These are phyloP conservation scores for Lasioglossum albipes DNA, from an alignment of 1,140 invertebrate genomes.

Conservation along the genomic window DNA sequence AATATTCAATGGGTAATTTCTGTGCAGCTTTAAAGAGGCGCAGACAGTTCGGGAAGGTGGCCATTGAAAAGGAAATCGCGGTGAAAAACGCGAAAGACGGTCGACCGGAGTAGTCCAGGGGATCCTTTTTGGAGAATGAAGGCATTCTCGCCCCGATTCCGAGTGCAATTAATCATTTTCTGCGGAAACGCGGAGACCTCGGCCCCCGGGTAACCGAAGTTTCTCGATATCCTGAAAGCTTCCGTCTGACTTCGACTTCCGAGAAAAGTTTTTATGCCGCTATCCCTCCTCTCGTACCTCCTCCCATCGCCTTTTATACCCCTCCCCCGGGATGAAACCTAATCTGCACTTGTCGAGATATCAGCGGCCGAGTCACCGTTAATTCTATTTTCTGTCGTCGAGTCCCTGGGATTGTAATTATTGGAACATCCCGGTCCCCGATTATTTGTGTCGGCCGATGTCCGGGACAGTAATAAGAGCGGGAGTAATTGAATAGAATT, in stretches of 20 bases:
- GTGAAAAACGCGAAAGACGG: slow-evolving; percentile 31
- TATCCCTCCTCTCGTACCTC: background rate
- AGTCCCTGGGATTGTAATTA: slow-evolving; percentile 40
- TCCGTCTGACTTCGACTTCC: slow-evolving; percentile 61
- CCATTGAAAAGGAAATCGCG: slow-evolving; percentile 29
- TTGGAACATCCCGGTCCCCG: slow-evolving; percentile 18
- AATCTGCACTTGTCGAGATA: slow-evolving; percentile 45
- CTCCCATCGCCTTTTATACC: slow-evolving; percentile 30
- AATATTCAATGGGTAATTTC: slow-evolving; percentile 30
- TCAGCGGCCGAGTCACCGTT: slow-evolving; percentile 25
- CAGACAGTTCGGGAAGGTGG: background rate
- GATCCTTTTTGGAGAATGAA: slow-evolving; percentile 41
- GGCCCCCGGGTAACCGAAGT: slow-evolving; percentile 44
- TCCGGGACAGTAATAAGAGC: background rate
- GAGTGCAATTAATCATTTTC: slow-evolving; percentile 67
- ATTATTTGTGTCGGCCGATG: slow-evolving; percentile 11
- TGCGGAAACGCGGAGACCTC: slow-evolving; percentile 53
- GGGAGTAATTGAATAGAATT: slow-evolving; percentile 38
- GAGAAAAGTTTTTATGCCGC: slow-evolving; percentile 56
- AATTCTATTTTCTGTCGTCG: slow-evolving; percentile 40
- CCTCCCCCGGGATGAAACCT: slow-evolving; percentile 22
- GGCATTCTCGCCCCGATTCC: slow-evolving; percentile 62
- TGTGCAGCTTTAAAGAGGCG: slow-evolving; percentile 3
- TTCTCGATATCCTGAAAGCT: slow-evolving; percentile 70
- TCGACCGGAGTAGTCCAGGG: slow-evolving; percentile 15